Percentiles rank a stretch among this genome's conserved stretches.
phyloP scores from a whole-genome alignment of 1,140 invertebrate species.

The Hyles vespertilio region DNA sequence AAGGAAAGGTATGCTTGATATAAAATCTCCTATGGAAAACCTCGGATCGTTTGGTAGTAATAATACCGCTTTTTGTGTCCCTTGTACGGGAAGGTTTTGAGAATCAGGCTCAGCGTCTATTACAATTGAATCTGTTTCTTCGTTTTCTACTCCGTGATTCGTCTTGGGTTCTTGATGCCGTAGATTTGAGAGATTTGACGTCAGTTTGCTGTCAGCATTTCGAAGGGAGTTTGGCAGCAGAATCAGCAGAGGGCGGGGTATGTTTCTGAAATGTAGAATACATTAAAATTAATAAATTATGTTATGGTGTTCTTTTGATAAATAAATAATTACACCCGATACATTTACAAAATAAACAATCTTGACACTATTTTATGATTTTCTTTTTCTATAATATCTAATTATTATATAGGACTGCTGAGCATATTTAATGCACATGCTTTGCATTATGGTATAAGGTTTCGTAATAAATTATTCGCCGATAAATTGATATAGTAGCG shows the following conservation, averaged over 20 bases:
- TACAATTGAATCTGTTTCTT: constrained; percentile 42
- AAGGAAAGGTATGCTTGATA: constrained; percentile 61
- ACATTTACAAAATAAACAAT: too few relatives aligned
- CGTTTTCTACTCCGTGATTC: constrained; percentile 29
- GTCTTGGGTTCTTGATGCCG: not conserved
- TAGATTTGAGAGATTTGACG: constrained; percentile 2
- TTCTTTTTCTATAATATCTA: too few relatives aligned
- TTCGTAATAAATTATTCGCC: too few relatives aligned
- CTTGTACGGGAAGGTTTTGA: constrained; percentile 14
- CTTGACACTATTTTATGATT: too few relatives aligned
- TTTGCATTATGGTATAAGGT: too few relatives aligned
- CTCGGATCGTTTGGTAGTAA: constrained; percentile 40
- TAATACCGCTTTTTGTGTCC: constrained; percentile 33
- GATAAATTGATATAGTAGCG: too few relatives aligned
- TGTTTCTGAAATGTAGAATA: constrained; percentile 26
- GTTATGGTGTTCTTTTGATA: too few relatives aligned
- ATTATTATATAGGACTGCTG: too few relatives aligned
- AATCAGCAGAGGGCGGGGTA: constrained; percentile 37
- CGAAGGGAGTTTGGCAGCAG: constrained; percentile 35
- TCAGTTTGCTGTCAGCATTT: constrained; percentile 1
- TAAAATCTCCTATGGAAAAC: constrained; percentile 51
- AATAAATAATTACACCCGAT: too few relatives aligned
- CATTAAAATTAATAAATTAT: too few relatives aligned
- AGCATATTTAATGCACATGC: too few relatives aligned
- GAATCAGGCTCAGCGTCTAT: constrained; percentile 40